Evolutionary conservation across 2,888 invertebrate genomes (phyloP).

Genomic region (Tipula lateralis): DNA sequence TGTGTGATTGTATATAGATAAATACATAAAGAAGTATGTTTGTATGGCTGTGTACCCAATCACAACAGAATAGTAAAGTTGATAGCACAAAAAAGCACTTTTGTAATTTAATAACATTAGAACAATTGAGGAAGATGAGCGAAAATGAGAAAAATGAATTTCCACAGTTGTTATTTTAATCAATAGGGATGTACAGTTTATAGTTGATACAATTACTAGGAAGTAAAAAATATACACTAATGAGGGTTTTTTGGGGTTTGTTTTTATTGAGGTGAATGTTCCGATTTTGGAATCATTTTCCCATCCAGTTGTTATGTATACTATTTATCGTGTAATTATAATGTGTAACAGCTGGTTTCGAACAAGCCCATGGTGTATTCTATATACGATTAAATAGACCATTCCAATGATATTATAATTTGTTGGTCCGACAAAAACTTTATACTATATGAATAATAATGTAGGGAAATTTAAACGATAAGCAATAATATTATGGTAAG

Average conservation of each 20-base stretch:
- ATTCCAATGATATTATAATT: too few species aligned
- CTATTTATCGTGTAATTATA: neutral
- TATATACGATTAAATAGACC: too few species aligned
- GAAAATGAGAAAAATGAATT: neutral
- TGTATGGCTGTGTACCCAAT: neutral
- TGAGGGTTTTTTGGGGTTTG: neutral
- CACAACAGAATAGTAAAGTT: neutral
- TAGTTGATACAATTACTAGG: neutral
- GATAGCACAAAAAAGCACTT: conserved; percentile 7
- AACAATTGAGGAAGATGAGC: conserved; percentile 19
- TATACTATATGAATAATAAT: neutral
- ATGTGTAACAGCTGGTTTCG: neutral
- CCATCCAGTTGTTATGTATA: neutral
- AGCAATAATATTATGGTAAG: neutral
- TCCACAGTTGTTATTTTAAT: conserved; percentile 19
- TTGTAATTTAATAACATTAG: conserved; percentile 24
- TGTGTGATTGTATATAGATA: too few species aligned
- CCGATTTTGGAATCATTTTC: neutral
- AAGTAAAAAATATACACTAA: neutral
- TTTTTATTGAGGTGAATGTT: neutral
- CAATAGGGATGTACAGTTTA: conserved; percentile 19
- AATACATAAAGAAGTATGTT: neutral
- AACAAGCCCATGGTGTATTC: too few species aligned
- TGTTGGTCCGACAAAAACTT: too few species aligned
- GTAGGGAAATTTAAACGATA: conserved; percentile 14